Evolutionary conservation across 2,888 invertebrate species (phyloP), one percentile per base, ranked within the genome.

Genomic region (Reticulitermes lucifugus): DNA sequence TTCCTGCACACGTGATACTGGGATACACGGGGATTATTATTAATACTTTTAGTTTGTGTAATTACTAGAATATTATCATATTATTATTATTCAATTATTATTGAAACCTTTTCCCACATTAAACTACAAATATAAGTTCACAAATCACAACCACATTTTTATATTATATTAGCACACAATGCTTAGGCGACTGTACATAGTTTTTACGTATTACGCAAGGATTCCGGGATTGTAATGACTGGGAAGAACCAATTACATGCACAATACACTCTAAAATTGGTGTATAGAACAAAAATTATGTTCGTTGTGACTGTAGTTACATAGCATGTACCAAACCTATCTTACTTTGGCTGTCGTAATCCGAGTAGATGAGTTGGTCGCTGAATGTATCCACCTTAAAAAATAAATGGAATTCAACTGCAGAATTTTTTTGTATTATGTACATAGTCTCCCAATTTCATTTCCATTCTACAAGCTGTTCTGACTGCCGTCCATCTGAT

Each of bases 21-120:
- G 83, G 83, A 83, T 83, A 55, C 25, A 59, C 35, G 83, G 77
- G 77, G 25, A 83, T 83, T 83, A 83, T 83, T 77, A 83, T 46
- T 46, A 46, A 46, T 46, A 35, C 29, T 70, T 2, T 46, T 80
- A 55, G 55, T 18, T 18, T 55, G 55, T 55, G 14, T 14, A 51
- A 35, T 35, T 35, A 35, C 35, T 35, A 35, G 35, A 35, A 35
- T 35, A 35, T 35, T 35, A 35, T 35, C 35, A 35, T 35, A 55
- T 55, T 55, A 18, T 55, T 55, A 55, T 55, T 14, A 18, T 55
- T 55, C 55, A 55, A 55, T 18, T 5, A 18, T 55, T 55, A 55
- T 55, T 55, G 1, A 55, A 18, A 55, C 14, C 1, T 55, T 55
- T 55, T 55, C 55, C 46, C 46, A 55, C 18, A 55, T 18, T 5